phyloP scores from a whole-genome alignment of 1,140 invertebrate species.

The Wiebesia pumilae region DNA sequence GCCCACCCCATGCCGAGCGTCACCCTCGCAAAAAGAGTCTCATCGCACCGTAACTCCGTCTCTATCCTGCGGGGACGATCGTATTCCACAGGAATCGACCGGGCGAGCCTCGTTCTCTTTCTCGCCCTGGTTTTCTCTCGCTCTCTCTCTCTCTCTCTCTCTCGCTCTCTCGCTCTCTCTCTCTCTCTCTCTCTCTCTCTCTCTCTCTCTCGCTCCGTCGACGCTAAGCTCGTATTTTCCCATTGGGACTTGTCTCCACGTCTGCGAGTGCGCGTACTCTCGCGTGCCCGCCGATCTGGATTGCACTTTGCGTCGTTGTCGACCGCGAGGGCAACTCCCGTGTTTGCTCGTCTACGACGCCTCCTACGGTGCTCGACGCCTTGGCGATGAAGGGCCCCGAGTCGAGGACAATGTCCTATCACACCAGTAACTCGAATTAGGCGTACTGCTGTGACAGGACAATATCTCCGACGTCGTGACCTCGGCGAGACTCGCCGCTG shows the following conservation, averaged over 20 bases:
- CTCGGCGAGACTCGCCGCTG: slow-evolving; percentile 57
- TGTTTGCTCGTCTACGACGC: no score
- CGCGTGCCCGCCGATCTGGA: background rate
- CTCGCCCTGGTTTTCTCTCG: slow-evolving; percentile 4
- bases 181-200: no score
- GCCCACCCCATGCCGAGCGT: background rate
- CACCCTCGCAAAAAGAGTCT: background rate
- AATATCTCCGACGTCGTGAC: slow-evolving; percentile 84
- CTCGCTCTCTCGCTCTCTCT: no score
- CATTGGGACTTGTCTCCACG: background rate
- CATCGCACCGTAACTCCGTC: background rate
- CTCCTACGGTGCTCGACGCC: background rate
- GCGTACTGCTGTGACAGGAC: slow-evolving; percentile 96
- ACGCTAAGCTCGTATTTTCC: background rate
- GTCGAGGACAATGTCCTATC: slow-evolving; percentile 87
- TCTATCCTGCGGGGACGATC: background rate
- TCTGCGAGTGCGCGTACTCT: background rate
- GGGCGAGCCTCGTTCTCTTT: background rate
- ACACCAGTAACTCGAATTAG: slow-evolving; percentile 85
- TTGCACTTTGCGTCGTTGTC: background rate
- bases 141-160: background rate
- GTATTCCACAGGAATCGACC: background rate
- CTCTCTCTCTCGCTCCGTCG: no score
- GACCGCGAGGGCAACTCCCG: no score
- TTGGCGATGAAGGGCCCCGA: slow-evolving; percentile 56